A percentile compares a stretch with the other conserved stretches of the same genome.
phyloP scores from a whole-genome alignment of 2,797 vertebrate genomes.

The Phoeniculus purpureus region DNA sequence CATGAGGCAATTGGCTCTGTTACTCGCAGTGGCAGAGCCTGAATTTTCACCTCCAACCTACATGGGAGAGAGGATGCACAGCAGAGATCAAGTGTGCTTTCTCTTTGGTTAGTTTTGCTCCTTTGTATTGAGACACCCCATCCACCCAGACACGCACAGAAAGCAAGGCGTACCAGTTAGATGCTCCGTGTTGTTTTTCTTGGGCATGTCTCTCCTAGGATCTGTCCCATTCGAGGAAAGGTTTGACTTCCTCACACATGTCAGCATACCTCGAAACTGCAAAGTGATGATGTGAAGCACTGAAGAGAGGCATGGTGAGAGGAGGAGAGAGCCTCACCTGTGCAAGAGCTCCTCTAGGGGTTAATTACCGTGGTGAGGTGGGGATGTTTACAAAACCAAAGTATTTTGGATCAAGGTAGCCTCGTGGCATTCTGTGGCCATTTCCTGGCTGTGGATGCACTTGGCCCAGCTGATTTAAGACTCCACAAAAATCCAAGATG shows the following conservation, averaged over 20 bases:
- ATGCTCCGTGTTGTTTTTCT: constrained; percentile 68
- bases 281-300: accelerated
- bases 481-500: neutral
- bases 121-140: neutral
- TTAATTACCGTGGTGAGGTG: constrained; percentile 35
- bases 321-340: neutral
- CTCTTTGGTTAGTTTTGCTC: neutral
- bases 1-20: neutral
- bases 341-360: neutral
- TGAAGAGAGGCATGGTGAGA: neutral
- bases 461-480: neutral
- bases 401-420: neutral
- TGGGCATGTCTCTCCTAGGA: neutral
- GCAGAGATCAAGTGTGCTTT: neutral
- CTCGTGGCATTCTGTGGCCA: accelerated
- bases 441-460: neutral
- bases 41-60: neutral
- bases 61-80: neutral
- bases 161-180: constrained; percentile 80
- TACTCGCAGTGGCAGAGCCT: neutral
- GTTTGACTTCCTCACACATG: neutral
- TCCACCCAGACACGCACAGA: accelerated
- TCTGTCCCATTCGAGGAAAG: constrained; percentile 50
- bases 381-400: constrained; percentile 36
- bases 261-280: neutral